Evolutionary conservation across 1,140 invertebrate species (phyloP).

Genomic region (Hypothenemus hampei): DNA sequence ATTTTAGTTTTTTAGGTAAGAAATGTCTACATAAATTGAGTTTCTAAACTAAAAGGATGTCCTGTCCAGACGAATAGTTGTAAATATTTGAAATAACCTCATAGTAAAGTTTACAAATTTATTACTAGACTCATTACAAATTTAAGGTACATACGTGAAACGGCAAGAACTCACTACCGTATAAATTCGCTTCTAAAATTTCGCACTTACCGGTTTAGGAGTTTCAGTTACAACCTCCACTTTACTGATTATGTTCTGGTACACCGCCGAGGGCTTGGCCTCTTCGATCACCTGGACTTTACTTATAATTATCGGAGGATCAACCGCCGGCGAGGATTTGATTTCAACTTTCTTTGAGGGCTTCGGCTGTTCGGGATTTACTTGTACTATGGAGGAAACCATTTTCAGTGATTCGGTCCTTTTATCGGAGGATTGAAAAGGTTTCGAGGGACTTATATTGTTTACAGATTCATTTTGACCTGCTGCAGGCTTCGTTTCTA

Average conservation of each 20-base stretch:
- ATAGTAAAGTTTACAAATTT: no score
- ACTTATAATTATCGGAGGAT: conserved; percentile 40
- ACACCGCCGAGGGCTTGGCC: conserved; percentile 41
- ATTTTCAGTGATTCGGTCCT: conserved; percentile 42
- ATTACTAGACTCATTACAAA: no score
- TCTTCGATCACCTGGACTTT: conserved; percentile 44
- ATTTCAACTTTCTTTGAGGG: conserved; percentile 48
- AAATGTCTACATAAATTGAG: no score
- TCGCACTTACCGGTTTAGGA: conserved; percentile 13
- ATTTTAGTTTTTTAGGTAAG: no score
- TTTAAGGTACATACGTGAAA: no score
- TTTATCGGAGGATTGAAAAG: conserved; percentile 46
- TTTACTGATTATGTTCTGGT: conserved; percentile 53
- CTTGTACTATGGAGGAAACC: conserved; percentile 31
- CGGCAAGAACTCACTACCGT: no score
- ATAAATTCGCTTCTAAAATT: not conserved
- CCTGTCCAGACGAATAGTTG: no score
- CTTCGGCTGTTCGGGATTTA: conserved; percentile 41
- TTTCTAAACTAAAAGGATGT: not conserved
- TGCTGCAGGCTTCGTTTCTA: conserved; percentile 51
- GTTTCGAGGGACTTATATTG: conserved; percentile 57
- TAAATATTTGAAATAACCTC: no score
- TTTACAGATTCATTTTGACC: conserved; percentile 42
- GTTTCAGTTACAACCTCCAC: conserved; percentile 52
- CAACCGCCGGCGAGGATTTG: conserved; percentile 47